Evolutionary conservation across 2,888 invertebrate genomes (phyloP).

Genomic region (Herminia tarsipennalis): DNA sequence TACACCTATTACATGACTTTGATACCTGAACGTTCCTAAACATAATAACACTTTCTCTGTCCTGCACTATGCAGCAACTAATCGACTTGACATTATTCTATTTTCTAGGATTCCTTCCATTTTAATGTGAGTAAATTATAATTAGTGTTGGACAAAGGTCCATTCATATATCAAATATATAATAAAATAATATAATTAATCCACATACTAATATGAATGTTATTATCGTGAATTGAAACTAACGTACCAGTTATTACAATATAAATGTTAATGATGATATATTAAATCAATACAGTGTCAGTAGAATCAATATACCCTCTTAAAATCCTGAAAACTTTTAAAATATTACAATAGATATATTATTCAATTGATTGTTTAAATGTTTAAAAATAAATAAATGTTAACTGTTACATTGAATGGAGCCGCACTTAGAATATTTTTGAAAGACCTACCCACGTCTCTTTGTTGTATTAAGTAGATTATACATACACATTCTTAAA

Average conservation of each 20-base stretch:
- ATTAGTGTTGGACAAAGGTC: slow-evolving; percentile 30
- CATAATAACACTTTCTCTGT: slow-evolving; percentile 11
- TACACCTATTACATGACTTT: no score
- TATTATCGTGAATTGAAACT: slow-evolving; percentile 35
- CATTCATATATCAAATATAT: slow-evolving; percentile 31
- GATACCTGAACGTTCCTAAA: no score
- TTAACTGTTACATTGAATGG: slow-evolving; percentile 30
- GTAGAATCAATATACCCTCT: slow-evolving; percentile 26
- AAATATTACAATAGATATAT: slow-evolving; percentile 19
- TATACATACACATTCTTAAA: no score
- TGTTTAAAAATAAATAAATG: slow-evolving; percentile 32
- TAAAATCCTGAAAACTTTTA: slow-evolving; percentile 8
- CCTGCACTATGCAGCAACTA: neutral
- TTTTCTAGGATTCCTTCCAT: slow-evolving; percentile 16
- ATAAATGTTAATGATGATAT: slow-evolving; percentile 14
- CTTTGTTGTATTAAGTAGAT: neutral
- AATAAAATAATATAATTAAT: slow-evolving; percentile 27
- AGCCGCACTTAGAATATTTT: slow-evolving; percentile 18
- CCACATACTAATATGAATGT: slow-evolving; percentile 33
- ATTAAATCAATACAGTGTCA: slow-evolving; percentile 20
- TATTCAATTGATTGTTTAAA: slow-evolving; percentile 23
- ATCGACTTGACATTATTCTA: slow-evolving; percentile 8
- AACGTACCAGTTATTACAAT: slow-evolving; percentile 20
- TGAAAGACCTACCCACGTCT: neutral
- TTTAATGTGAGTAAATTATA: slow-evolving; percentile 24